Percentiles rank a stretch among this genome's conserved stretches.
phyloP scores from a whole-genome alignment of 2,797 vertebrate genomes.

The Alauda arvensis region DNA sequence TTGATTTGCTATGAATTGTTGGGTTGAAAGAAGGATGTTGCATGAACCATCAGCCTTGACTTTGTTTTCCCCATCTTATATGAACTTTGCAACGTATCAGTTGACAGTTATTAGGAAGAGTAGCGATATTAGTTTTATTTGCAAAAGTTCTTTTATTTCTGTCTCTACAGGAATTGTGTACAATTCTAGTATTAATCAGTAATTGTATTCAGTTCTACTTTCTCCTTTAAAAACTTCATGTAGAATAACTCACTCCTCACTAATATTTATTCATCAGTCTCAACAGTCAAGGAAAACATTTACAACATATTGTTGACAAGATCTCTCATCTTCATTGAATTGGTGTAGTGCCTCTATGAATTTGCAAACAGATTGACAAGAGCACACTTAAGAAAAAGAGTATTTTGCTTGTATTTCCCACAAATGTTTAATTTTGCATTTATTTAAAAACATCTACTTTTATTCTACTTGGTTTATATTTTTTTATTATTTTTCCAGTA shows the following conservation, averaged over 20 bases:
- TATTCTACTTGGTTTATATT: not conserved
- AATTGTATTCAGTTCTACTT: not conserved
- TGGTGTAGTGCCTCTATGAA: not conserved
- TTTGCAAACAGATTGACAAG: not conserved
- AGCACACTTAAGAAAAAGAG: not conserved
- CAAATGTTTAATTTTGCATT: not conserved
- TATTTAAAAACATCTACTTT: not conserved
- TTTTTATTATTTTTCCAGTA: not conserved
- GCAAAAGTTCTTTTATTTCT: not conserved
- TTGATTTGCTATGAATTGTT: not conserved
- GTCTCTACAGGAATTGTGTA: not conserved
- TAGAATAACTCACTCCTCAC: not conserved
- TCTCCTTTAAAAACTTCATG: not conserved
- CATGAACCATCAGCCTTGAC: not conserved
- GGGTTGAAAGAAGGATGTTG: not conserved
- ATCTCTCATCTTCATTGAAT: not conserved
- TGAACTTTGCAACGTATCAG: not conserved
- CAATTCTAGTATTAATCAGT: not conserved
- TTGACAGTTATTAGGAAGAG: not conserved
- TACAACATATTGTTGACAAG: not conserved
- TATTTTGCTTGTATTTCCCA: not conserved
- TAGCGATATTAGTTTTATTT: not conserved
- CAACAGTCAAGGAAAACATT: slow-evolving; percentile 1
- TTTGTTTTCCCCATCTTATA: not conserved
- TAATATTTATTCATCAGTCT: not conserved